Base-by-base conservation (phyloP, 2,797 vertebrate genomes). In the Pagetopsis macropterus region DNA sequence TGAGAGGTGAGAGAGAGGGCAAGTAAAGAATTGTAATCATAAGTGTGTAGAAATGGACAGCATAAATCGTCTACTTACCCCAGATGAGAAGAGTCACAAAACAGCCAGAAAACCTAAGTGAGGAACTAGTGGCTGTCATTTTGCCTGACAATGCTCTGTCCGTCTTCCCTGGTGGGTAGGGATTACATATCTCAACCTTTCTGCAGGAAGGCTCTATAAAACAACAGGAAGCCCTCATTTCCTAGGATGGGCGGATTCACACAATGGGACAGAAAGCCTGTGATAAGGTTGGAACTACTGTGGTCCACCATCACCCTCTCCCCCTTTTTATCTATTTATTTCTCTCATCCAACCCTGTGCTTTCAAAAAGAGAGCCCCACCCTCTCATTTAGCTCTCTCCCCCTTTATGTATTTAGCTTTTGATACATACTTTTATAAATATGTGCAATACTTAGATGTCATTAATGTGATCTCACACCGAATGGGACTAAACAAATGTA, bases 161-260 rank as follows among this genome's bases (percentile, higher is more conserved):
- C 65, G 70, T 92, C 86, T 88, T 83, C 82, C 70, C 84, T 85
- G 79, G 79, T 86, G 84, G 68, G 72, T 54, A 72, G 66, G 65
- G 78, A 89, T 93, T 84, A 90, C 83, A 92, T 90, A 89, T 91
- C 92, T 90, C 79, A 86, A 88, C 85, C 89, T 89, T 93, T 89
- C 65, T 61, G 84, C 90, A 94, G 94, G 94, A 94, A 93, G 86
- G 68, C 83, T 91, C 81, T 90, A 78, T 89, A 90, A 93, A 94
- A 93, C 87, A 94, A 95, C 94, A 95, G 94, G 94, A 95, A 93
- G 86, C 85, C 75, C 87, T 88, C 75, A 88, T 93, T 94, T 95
- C 94, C 94, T 91, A 88, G 86, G 87, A 92, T 91, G 94, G 94
- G 91, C 81, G 90, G 86, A 90, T 87, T 92, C 83, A 82, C 82